Evolutionary conservation across 92 coral and sea anemone genomes (phyloP), one percentile per base, ranked within the genome.

Genomic region (Zoanthus gigantus): DNA sequence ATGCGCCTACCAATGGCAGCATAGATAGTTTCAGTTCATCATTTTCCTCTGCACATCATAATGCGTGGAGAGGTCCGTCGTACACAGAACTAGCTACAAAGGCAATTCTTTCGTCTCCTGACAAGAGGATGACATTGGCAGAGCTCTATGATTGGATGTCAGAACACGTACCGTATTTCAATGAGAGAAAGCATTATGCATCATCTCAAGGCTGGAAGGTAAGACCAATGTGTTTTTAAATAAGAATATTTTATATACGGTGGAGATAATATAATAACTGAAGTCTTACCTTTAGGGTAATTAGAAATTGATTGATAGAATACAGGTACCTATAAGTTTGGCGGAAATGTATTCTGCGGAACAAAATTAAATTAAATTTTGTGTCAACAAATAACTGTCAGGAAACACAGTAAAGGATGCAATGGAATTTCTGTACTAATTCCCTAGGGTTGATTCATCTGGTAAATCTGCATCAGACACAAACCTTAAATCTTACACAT

Each of bases 181-280:
- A 57, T 3, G 71, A 78, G 69, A 34, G 83, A 46, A 78, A 78
- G 9, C 66, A 78, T 48, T 78, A 29, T 32, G 83, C 83, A 54
- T 78, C 83, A 32, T 78, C 83, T n/a, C 83, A 78, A 58, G 83
- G 83, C 13, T 78, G 83, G 83, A 78, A 78, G 83, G 83, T 78
- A 78, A 57, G 69, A 10, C 29, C 16, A 78, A 30, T 12, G 34
- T 29, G 34, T 9, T 30, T 14, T 29, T 32, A 29, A 69, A 30
- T 9, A 32, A 30, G 14, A 6, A 29, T 11, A 29, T 69, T 69
- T 1, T 69, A 9, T 9, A 29, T 67, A 67, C 42, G 29, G 42
- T 30, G 42, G 42, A 2, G 4, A 37, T 34, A 34, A 9, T 12
- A 6, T n/a, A 2, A 10, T 69, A 10, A 4, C 42, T 37, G 42